A percentile compares a stretch with the other conserved stretches of the same genome.
phyloP scores from a whole-genome alignment of 2,888 invertebrate species.

The Polyommatus iphigenia region DNA sequence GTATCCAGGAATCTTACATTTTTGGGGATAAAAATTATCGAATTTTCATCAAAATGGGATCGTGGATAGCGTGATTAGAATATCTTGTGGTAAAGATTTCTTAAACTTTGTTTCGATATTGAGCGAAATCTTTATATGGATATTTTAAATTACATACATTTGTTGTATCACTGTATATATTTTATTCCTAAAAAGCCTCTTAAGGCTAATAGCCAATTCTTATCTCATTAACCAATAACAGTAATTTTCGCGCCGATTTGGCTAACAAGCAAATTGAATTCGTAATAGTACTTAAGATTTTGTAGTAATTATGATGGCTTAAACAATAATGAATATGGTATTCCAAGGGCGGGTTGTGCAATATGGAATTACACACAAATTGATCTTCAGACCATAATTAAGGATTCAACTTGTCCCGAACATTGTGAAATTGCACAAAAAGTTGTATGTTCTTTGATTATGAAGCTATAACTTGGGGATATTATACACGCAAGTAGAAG shows the following conservation, averaged over 20 bases:
- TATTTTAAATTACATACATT: background rate
- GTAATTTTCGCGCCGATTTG: background rate
- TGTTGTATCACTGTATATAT: background rate
- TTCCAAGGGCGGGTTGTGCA: conserved; percentile 38
- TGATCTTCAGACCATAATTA: conserved; percentile 45
- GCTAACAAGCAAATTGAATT: conserved; percentile 3
- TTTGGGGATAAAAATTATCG: no score
- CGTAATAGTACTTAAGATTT: conserved; percentile 15
- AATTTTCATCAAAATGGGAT: no score
- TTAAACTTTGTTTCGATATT: background rate
- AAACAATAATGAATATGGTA: conserved; percentile 26
- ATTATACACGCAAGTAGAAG: background rate
- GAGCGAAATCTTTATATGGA: background rate
- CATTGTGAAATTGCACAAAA: conserved; percentile 32
- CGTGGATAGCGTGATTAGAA: no score
- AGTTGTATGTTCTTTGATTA: conserved; percentile 12
- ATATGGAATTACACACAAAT: conserved; percentile 41
- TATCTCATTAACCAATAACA: background rate
- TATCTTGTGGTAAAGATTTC: no score
- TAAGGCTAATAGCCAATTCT: background rate
- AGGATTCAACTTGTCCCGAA: conserved; percentile 37
- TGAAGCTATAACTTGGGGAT: background rate
- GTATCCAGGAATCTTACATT: no score
- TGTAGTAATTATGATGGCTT: conserved; percentile 22
- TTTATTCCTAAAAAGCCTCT: background rate